Conservation (phyloP, 1,140 invertebrate genomes). For the Nomia melanderi region DNA sequence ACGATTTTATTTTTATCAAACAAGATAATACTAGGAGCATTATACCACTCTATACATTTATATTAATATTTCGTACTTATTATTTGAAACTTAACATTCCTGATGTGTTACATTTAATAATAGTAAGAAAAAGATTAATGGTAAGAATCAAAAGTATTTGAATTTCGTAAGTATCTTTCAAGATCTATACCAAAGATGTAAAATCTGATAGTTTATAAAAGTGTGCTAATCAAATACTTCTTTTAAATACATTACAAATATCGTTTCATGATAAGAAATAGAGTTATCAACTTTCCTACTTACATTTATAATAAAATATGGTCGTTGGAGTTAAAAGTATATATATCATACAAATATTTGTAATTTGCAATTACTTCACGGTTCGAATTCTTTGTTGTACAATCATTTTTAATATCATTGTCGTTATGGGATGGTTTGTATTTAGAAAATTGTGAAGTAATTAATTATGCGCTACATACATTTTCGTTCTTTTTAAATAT, state of each 20-base stretch:
- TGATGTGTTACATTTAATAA: conserved; percentile 34
- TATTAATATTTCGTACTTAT: conserved; percentile 39
- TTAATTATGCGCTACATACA: conserved; percentile 45
- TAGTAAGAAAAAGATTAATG: conserved; percentile 3
- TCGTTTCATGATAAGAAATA: conserved; percentile 54
- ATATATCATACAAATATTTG: conserved; percentile 31
- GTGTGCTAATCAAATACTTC: conserved; percentile 54
- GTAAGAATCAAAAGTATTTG: conserved; percentile 55
- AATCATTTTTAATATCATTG: conserved; percentile 41
- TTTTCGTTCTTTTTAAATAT: conserved; percentile 19
- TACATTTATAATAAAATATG: conserved; percentile 49
- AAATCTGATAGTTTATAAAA: conserved; percentile 54
- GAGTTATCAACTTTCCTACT: conserved; percentile 48
- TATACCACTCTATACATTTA: conserved; percentile 26
- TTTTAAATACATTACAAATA: conserved; percentile 53
- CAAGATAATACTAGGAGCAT: conserved; percentile 19
- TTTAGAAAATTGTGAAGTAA: conserved; percentile 50
- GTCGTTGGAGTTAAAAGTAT: conserved; percentile 31
- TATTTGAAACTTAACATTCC: conserved; percentile 50
- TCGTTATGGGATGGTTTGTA: conserved; percentile 35
- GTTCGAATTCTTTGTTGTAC: conserved; percentile 1
- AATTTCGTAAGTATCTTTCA: conserved; percentile 49
- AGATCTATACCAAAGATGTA: conserved; percentile 61
- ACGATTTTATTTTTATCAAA: conserved; percentile 45
- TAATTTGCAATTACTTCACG: conserved; percentile 43